Evolutionary conservation across 2,797 vertebrate species (phyloP), one percentile per base, ranked within the genome.

Genomic region (Hozukius guyotensis): DNA sequence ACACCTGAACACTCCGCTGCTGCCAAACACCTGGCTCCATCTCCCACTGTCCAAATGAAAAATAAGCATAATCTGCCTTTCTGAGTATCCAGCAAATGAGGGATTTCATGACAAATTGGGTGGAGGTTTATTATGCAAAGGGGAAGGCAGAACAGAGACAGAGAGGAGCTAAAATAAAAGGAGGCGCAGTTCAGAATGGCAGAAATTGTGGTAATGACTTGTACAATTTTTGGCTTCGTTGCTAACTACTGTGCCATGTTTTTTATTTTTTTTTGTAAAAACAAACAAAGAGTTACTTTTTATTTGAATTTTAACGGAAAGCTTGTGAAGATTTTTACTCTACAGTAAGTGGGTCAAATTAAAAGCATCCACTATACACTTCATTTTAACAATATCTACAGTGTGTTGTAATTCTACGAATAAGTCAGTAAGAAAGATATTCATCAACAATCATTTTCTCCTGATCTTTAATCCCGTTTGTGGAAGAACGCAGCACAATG

Each of bases 31-130:
- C 98, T 99, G 98, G 98, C 98, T 97, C 97, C 96, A 96, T 97
- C 97, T 98, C 97, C 96, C 96, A 96, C 98, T 98, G 98, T 99
- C 98, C 97, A 97, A 98, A 99, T 99, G 98, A 99, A 99, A 99
- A 98, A 99, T 99, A 98, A 98, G 98, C 97, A 98, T 99, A 98
- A 98, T 99, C 98, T 98, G 96, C 97, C 97, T 97, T 98, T 95
- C 97, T 96, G 97, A 97, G 97, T 97, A 97, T 98, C 97, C 96
- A 96, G 97, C 97, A 98, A 99, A 99, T 99, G 98, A 98, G 98
- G 97, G 97, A 97, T 96, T 97, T 97, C 96, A 97, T 99, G 98
- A 99, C 97, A 99, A 98, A 99, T 98, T 98, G 96, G 97, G 95
- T 97, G 96, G 96, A 89, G 93, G 88, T 91, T 92, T 92, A 92